A percentile compares a stretch with the other conserved stretches of the same genome.
These are phyloP conservation scores for Tachina grossa DNA, from an alignment of 2,888 invertebrate genomes.

Conservation along the genomic window DNA sequence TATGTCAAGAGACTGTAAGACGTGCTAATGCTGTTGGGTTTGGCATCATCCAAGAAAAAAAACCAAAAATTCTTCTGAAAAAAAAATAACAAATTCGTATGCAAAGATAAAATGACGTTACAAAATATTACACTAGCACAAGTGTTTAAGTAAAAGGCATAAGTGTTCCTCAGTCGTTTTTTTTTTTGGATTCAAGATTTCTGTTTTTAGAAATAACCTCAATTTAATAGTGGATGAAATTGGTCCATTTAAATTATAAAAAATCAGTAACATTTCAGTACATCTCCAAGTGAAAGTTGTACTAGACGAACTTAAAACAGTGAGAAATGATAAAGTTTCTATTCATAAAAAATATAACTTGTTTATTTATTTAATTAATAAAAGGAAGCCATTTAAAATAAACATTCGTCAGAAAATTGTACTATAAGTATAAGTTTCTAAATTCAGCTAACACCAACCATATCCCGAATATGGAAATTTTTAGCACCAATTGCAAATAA, in stretches of 20 bases:
- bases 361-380: too few species aligned
- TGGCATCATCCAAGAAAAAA: slow-evolving; percentile 57
- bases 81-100: slow-evolving; percentile 44
- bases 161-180: slow-evolving; percentile 51
- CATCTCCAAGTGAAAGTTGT: too few species aligned
- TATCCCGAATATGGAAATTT: too few species aligned
- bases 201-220: slow-evolving; percentile 66
- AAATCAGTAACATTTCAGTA: too few species aligned
- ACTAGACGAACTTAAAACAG: too few species aligned
- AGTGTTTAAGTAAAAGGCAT: slow-evolving; percentile 25
- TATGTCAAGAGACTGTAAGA: slow-evolving; percentile 78
- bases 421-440: too few species aligned
- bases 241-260: background rate
- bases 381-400: too few species aligned
- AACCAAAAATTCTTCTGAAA: background rate
- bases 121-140: background rate
- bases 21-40: slow-evolving; percentile 72
- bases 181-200: slow-evolving; percentile 33
- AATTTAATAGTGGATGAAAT: slow-evolving; percentile 41
- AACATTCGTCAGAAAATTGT: too few species aligned
- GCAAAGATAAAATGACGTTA: slow-evolving; percentile 55
- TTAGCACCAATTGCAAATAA: too few species aligned
- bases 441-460: too few species aligned
- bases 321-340: too few species aligned
- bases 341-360: too few species aligned